These are phyloP conservation scores for Trinectes maculatus DNA, from an alignment of 2,113 vertebrate species.

Conservation along the genomic window DNA sequence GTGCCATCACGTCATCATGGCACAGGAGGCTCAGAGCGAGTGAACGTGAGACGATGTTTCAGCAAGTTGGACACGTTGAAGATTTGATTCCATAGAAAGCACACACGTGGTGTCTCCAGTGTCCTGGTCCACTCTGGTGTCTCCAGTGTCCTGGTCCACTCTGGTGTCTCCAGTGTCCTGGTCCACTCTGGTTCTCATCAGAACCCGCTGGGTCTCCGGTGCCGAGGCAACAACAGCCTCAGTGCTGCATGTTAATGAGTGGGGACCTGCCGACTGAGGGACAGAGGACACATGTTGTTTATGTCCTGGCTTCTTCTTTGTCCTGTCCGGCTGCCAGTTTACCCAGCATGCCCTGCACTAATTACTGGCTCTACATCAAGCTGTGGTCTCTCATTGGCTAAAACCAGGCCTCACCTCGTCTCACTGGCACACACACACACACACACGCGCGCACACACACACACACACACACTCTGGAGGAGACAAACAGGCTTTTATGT, in stretches of 20 bases:
- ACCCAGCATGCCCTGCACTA: slow-evolving; percentile 54
- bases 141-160: too few relatives aligned
- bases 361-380: slow-evolving; percentile 56
- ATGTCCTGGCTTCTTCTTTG: too few relatives aligned
- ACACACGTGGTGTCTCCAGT: too few relatives aligned
- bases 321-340: slow-evolving; percentile 44
- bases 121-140: too few relatives aligned
- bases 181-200: not conserved
- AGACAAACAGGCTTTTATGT: slow-evolving; percentile 68
- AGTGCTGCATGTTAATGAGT: slow-evolving; percentile 31
- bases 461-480: slow-evolving; percentile 15
- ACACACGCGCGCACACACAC: slow-evolving; percentile 27
- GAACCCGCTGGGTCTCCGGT: slow-evolving; percentile 6
- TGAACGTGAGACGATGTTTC: too few relatives aligned
- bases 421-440: slow-evolving; percentile 26
- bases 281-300: too few relatives aligned
- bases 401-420: slow-evolving; percentile 30
- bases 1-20: too few relatives aligned
- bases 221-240: slow-evolving; percentile 12
- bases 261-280: slow-evolving; percentile 10
- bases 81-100: too few relatives aligned
- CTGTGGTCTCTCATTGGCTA: slow-evolving; percentile 38
- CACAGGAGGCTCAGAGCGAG: too few relatives aligned
- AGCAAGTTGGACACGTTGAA: too few relatives aligned
- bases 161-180: too few relatives aligned